A percentile compares a stretch with the other conserved stretches of the same genome.
Conservation (phyloP, 2,797 vertebrate species). For the Rhinoraja longicauda region DNA sequence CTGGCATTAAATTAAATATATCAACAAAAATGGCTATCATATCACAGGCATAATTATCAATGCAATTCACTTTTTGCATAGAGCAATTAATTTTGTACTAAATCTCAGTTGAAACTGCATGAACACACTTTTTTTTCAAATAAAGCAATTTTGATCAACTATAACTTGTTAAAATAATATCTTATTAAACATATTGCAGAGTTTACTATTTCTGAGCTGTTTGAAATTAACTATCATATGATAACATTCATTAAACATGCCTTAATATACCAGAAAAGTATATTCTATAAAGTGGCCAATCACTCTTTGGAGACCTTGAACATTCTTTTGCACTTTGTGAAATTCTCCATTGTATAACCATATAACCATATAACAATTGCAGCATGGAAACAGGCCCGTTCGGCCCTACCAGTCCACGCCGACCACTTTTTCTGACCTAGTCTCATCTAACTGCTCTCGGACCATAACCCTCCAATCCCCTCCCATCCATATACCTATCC, state of each 20-base stretch:
- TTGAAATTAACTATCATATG: background rate
- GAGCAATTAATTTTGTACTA: background rate
- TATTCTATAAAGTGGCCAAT: background rate
- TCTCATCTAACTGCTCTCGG: too few species aligned
- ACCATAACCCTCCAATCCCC: too few species aligned
- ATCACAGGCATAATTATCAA: background rate
- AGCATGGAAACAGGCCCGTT: too few species aligned
- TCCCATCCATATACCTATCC: too few species aligned
- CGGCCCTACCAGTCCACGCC: too few species aligned
- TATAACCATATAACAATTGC: too few species aligned
- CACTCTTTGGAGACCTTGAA: too few species aligned
- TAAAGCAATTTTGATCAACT: background rate
- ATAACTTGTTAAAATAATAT: background rate
- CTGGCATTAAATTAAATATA: background rate
- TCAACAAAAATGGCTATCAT: background rate
- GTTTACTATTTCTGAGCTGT: background rate
- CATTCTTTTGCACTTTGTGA: background rate
- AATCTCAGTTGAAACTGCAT: background rate
- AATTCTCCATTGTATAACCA: too few species aligned
- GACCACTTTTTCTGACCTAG: too few species aligned
- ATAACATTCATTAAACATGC: background rate
- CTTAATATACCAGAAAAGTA: background rate
- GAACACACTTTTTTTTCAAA: background rate
- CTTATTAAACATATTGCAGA: too few species aligned
- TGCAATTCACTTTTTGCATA: background rate